Base-by-base conservation (phyloP, 2,113 vertebrate genomes). In the Amblyopsis rosae region DNA sequence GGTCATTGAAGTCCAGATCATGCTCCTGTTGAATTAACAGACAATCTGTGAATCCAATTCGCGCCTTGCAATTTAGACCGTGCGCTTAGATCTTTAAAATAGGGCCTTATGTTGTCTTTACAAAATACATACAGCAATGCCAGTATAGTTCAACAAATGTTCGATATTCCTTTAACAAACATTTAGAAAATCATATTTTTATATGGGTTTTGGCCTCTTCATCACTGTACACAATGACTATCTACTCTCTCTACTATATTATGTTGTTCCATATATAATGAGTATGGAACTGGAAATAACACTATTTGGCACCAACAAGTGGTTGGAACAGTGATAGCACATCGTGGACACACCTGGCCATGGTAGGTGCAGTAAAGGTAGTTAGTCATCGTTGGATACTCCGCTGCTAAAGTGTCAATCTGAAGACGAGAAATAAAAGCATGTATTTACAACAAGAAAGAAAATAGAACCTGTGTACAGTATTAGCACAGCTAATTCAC, bases 401-500 rank as follows among this genome's bases (percentile, higher is more conserved):
- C 96, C 72, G 96, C 97, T 75, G 96, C 95, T 81, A 98, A 79
- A 0, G 97, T 98, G 83, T 99, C 96, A 59, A 99, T 99, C 97
- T 99, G 51, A 64, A 61, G 53, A 56, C 15, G n/a, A 47, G 13
- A 16, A 12, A 49, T 17, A 1, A 77, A 13, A 69, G 3, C 35
- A 65, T 66, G 70, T 0, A 16, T 0, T 58, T 15, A 10, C 64
- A 33, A 54, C 12, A 17, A 9, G 11, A 41, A 41, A 41, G 4
- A 41, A 41, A 41, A 6, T 56, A 4, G 50, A n/a, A 69, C 9
- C 19, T 1, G 19, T 19, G 19, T 19, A 9, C 67, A 49, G 16
- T 17, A 56, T 10, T 50, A 55, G 33, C 41, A 26, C 26, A 49
- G 9, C 16, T 73, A 17, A 17, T 54, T 53, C 58, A 49, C 19